Conservation (phyloP, 2,888 invertebrate genomes). For the Laothoe populi region DNA sequence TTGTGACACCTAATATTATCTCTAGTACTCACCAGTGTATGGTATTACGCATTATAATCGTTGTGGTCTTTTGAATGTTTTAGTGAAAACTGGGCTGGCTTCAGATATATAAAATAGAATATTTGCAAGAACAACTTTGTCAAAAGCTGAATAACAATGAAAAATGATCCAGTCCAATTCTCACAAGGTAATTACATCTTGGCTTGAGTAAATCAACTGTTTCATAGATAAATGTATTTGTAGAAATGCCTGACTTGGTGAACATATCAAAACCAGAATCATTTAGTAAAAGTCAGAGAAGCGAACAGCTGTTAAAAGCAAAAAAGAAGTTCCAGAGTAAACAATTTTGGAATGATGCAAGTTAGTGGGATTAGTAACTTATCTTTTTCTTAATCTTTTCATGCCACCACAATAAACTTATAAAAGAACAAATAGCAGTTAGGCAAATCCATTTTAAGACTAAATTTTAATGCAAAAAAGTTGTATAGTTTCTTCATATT, state of each 20-base stretch:
- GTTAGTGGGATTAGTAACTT: constrained; percentile 47
- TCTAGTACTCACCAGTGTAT: neutral
- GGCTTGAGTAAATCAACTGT: neutral
- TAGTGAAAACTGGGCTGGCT: neutral
- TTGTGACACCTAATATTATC: no score
- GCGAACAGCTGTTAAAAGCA: constrained; percentile 48
- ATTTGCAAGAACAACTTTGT: neutral
- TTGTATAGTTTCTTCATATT: no score
- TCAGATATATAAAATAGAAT: neutral
- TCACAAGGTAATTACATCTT: neutral
- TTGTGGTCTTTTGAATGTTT: neutral
- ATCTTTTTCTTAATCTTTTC: neutral
- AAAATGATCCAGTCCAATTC: neutral
- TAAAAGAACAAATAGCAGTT: neutral
- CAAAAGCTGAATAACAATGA: neutral
- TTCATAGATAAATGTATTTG: constrained; percentile 31
- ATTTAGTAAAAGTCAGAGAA: constrained; percentile 56
- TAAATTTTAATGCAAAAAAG: no score
- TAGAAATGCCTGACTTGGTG: constrained; percentile 34
- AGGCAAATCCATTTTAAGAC: no score
- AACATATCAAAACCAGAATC: constrained; percentile 41
- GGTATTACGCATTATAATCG: neutral
- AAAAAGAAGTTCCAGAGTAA: constrained; percentile 65
- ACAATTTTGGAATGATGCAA: constrained; percentile 60
- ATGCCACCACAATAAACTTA: neutral